Conservation (phyloP, 2,888 invertebrate species). For the Subacronicta megacephala region DNA sequence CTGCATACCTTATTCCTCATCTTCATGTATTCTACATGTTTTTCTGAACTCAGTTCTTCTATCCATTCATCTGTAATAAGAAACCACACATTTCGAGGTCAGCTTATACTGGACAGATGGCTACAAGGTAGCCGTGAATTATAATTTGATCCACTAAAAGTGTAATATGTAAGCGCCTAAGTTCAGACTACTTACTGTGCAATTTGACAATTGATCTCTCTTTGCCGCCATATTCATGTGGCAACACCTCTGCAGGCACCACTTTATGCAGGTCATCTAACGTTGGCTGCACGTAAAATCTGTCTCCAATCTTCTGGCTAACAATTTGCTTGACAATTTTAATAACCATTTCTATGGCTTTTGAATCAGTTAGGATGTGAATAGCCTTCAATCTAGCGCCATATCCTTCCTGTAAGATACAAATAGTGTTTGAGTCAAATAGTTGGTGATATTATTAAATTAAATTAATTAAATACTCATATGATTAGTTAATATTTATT, state of each 20-base stretch:
- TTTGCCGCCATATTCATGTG: slow-evolving; percentile 64
- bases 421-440: too few relatives aligned
- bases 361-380: slow-evolving; percentile 65
- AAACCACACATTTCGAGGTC: neutral
- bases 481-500: too few relatives aligned
- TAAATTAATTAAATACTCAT: too few relatives aligned
- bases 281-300: slow-evolving; percentile 57
- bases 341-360: slow-evolving; percentile 62
- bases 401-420: slow-evolving; percentile 63
- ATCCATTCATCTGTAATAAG: slow-evolving; percentile 59
- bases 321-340: slow-evolving; percentile 64
- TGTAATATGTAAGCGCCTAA: too few relatives aligned
- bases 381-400: slow-evolving; percentile 62
- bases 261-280: slow-evolving; percentile 55
- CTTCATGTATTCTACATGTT: slow-evolving; percentile 57
- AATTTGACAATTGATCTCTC: slow-evolving; percentile 51
- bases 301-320: slow-evolving; percentile 61
- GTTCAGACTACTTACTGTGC: slow-evolving; percentile 8
- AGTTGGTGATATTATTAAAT: too few relatives aligned
- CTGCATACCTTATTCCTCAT: slow-evolving; percentile 60
- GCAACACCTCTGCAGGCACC: slow-evolving; percentile 60
- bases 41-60: slow-evolving; percentile 42
- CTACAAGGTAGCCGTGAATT: too few relatives aligned
- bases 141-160: too few relatives aligned
- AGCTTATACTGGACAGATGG: too few relatives aligned